Evolutionary conservation across 2,888 invertebrate genomes (phyloP), one percentile per base, ranked within the genome.

Genomic region (Archips xylosteana): DNA sequence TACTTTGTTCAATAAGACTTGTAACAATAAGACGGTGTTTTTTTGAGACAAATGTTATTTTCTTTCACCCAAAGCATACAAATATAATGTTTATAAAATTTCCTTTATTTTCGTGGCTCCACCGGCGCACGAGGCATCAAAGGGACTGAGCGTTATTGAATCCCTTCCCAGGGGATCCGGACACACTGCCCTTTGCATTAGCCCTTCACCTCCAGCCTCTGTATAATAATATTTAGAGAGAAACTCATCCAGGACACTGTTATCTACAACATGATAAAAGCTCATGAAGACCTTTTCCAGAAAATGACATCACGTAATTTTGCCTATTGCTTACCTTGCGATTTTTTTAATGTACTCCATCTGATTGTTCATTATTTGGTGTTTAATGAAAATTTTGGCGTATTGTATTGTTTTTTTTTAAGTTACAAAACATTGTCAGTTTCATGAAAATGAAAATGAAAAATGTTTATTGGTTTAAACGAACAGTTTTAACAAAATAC

Each of bases 131-230:
- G 54, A 67, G 51, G 62, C 67, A 39, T 47, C 8, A 51, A 65
- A 47, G 45, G 72, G 36, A 12, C 63, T 63, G 67, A 63, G 57
- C 39, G 63, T 68, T 68, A 68, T 68, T 68, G 72, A 73, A 73
- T 68, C 54, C 54, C 61, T 13, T 68, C 72, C 57, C 72, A 0
- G 0, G 72, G 42, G 71, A 61, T 39, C 23, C 23, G 51, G n/a
- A n/a, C 13, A 47, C 23, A 57, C 63, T 66, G 51, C 64, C 70
- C 64, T 71, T 36, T 23, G 71, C 61, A 61, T 66, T 67, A 72
- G 63, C 72, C 64, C 62, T 71, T 68, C 57, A 54, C 66, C 13
- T 66, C 60, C 60, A 63, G 51, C n/a, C 59, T 45, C 39, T 68
- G 65, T 68, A 68, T n/a, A n/a, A n/a, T n/a, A n/a, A n/a, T 60